Base-by-base conservation (phyloP, 1,140 invertebrate genomes). In the Asbolus verrucosus region DNA sequence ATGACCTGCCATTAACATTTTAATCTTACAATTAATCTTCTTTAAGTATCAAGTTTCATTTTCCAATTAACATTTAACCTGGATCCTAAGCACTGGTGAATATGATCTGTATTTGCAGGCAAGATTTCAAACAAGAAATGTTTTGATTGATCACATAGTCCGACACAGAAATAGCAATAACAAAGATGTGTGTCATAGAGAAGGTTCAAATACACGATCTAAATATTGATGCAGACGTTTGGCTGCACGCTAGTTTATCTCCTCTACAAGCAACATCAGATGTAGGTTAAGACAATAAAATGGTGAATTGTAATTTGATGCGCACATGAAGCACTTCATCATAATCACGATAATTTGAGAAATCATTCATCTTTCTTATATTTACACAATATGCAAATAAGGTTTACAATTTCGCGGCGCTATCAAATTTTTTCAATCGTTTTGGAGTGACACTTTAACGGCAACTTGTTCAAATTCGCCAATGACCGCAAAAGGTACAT, bases 1-100 rank as follows among this genome's bases (percentile, higher is more conserved):
- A 27, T 14, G 46, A 54, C 46, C 46, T 54, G 24, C 21, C 19
- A 27, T 54, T 54, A 54, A 27, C 21, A 54, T 54, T 54, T 54
- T n/a, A n/a, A 38, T 14, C 21, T 54, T 11, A 6, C 21, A 30
- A 54, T 54, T 21, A 54, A 54, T 54, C 46, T 54, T 54, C 41
- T 46, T 6, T 16, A 2, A 21, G 41, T 46, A 46, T 46, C 41
- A 6, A 18, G 19, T 46, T 46, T 46, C 41, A 41, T 41, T 46
- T 9, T 19, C 19, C 41, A 19, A 0, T 46, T 46, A 46, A 46
- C 41, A 46, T 46, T 46, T 46, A 46, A 46, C 41, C 18, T 19
- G 15, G 13, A n/a, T n/a, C n/a, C 24, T 3, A 27, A 27, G 24
- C 24, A 8, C 8, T 27, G 8, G 24, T 8, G 8, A 27, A 4